These are phyloP conservation scores for Condylura cristata DNA, from an alignment of 2,113 vertebrate genomes.

Conservation along the genomic window DNA sequence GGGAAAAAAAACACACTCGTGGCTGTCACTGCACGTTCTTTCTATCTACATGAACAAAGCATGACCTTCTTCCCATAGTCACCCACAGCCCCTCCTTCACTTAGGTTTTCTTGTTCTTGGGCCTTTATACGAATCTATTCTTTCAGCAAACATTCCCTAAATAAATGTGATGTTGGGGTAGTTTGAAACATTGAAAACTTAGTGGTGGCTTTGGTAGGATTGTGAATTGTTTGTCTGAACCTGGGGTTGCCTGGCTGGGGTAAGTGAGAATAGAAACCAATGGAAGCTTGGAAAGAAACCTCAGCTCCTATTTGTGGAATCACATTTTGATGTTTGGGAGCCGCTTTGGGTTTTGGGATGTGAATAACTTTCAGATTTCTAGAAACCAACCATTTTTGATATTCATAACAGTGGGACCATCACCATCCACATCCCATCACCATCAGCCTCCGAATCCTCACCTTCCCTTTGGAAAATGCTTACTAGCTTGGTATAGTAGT, in stretches of 20 bases:
- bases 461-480: background rate
- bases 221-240: background rate
- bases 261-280: background rate
- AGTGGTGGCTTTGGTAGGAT: background rate
- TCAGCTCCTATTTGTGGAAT: background rate
- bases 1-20: too few species aligned
- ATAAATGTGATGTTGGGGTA: background rate
- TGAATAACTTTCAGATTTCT: background rate
- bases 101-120: background rate
- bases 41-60: background rate
- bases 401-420: too few species aligned
- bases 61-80: background rate
- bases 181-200: background rate
- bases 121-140: background rate
- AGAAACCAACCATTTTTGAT: background rate
- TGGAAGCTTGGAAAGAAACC: too few species aligned
- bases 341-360: background rate
- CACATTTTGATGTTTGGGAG: background rate
- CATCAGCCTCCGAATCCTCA: background rate
- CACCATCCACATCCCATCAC: rapidly evolving
- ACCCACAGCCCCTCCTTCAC: background rate
- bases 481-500: background rate
- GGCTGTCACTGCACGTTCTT: background rate
- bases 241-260: background rate
- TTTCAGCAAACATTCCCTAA: too few species aligned